Conservation (phyloP, 2,797 vertebrate species). For the Pampus argenteus region DNA sequence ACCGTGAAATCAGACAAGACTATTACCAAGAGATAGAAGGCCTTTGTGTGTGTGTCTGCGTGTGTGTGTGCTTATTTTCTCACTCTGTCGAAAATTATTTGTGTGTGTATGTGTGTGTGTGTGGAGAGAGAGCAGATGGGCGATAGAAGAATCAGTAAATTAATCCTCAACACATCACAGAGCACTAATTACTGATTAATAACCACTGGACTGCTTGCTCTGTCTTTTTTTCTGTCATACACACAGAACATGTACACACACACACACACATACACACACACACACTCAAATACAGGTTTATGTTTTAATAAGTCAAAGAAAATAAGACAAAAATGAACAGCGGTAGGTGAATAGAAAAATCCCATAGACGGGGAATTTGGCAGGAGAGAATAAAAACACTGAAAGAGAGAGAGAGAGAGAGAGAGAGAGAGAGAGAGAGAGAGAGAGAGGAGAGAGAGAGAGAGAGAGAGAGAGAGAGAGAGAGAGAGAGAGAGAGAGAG, state of each 20-base stretch:
- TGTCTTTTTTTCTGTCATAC: conserved; percentile 16
- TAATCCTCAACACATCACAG: conserved; percentile 75
- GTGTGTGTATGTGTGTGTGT: conserved; percentile 28
- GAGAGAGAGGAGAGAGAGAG: no score
- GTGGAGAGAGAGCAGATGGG: conserved; percentile 72
- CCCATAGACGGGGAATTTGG: conserved; percentile 14
- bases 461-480: no score
- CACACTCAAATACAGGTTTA: no score
- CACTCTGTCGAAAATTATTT: conserved; percentile 26
- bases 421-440: no score
- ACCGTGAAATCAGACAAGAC: conserved; percentile 69
- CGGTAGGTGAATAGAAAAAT: no score
- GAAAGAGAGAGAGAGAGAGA: conserved; percentile 21
- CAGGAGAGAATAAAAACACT: background rate
- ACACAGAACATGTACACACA: background rate
- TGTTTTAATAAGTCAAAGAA: no score
- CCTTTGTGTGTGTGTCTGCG: conserved; percentile 26
- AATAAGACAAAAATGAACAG: no score
- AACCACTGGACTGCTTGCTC: conserved; percentile 67
- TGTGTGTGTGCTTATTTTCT: conserved; percentile 36
- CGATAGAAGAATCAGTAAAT: conserved; percentile 72
- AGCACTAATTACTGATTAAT: conserved; percentile 80
- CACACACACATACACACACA: conserved; percentile 7
- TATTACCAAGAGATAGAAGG: conserved; percentile 63
- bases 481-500: no score